Evolutionary conservation across 1,140 invertebrate species (phyloP).

Genomic region (Platorchestia sp.): DNA sequence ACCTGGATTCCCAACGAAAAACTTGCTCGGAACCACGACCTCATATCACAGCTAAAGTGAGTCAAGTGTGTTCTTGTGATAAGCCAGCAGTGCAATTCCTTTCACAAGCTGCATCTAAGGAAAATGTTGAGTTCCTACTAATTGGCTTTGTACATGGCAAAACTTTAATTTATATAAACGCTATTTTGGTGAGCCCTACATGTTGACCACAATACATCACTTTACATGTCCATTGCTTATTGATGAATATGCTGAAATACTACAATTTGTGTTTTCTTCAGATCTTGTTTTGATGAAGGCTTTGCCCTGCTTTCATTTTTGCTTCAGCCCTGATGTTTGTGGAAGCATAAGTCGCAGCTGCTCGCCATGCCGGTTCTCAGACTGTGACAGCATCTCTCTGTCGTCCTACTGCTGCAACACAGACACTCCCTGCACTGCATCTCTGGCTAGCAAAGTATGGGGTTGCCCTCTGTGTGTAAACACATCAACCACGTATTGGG

Average conservation of each 20-base stretch:
- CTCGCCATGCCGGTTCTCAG: slow-evolving; percentile 63
- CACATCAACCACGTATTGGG: too few species aligned
- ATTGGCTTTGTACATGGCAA: too few species aligned
- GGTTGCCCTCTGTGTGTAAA: background rate
- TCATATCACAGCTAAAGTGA: slow-evolving; percentile 63
- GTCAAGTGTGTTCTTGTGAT: background rate
- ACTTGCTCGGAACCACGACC: slow-evolving; percentile 82
- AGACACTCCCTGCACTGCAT: slow-evolving; percentile 23
- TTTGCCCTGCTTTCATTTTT: too few species aligned
- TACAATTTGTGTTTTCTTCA: too few species aligned
- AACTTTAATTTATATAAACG: too few species aligned
- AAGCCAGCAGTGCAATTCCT: background rate
- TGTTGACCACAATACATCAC: background rate
- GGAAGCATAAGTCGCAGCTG: slow-evolving; percentile 59
- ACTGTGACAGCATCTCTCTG: slow-evolving; percentile 61
- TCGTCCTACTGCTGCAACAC: slow-evolving; percentile 60
- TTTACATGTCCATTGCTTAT: too few species aligned
- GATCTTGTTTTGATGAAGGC: too few species aligned
- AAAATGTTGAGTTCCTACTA: background rate
- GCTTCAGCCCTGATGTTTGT: slow-evolving; percentile 25
- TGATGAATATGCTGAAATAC: too few species aligned
- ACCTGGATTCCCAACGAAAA: slow-evolving; percentile 95
- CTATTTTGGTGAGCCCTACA: too few species aligned
- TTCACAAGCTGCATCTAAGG: background rate
- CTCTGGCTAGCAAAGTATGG: slow-evolving; percentile 19